Evolutionary conservation across 2,888 invertebrate species (phyloP).

Genomic region (Congeria kusceri): DNA sequence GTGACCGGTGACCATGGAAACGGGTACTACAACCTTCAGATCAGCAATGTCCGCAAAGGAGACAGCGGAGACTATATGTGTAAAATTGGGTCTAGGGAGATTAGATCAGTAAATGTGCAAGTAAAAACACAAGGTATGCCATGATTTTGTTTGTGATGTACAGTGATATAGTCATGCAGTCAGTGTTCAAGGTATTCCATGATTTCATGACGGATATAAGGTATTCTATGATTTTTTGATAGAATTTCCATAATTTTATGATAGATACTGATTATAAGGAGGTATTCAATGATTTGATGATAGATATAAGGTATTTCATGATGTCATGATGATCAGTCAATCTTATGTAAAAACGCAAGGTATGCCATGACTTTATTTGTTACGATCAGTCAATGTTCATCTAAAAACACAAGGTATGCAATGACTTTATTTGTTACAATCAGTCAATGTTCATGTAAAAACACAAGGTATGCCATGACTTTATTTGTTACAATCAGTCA

Average conservation of each 20-base stretch:
- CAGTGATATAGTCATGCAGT: background rate
- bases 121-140: conserved; percentile 53
- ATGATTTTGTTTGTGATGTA: background rate
- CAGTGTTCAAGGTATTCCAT: too few relatives aligned
- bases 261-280: too few relatives aligned
- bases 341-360: conserved; percentile 58
- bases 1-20: conserved; percentile 57
- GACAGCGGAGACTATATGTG: conserved; percentile 62
- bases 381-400: too few relatives aligned
- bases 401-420: too few relatives aligned
- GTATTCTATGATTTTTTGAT: too few relatives aligned
- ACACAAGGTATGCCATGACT: conserved; percentile 39
- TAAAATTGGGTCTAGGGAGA: conserved; percentile 48
- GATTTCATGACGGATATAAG: too few relatives aligned
- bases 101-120: conserved; percentile 45
- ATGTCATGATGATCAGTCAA: conserved; percentile 49
- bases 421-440: too few relatives aligned
- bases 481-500: background rate
- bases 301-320: too few relatives aligned
- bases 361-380: too few relatives aligned
- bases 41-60: conserved; percentile 43
- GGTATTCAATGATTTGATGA: too few relatives aligned
- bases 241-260: too few relatives aligned
- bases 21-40: conserved; percentile 60
- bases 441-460: conserved; percentile 49